Evolutionary conservation across 2,113 vertebrate genomes (phyloP).

Genomic region (Dendrocopos noguchii): DNA sequence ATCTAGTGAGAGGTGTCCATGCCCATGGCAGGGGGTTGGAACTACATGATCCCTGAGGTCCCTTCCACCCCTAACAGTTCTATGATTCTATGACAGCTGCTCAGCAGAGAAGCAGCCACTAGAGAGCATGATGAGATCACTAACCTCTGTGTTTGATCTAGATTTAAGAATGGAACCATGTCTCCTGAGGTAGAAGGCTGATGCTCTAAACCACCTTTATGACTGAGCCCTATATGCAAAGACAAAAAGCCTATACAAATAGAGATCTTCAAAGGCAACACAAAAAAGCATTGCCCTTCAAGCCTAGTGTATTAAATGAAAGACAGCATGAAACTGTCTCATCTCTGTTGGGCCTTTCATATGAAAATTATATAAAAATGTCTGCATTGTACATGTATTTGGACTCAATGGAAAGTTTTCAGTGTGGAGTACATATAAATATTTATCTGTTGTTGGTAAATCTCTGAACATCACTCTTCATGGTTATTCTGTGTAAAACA

Average conservation of each 20-base stretch:
- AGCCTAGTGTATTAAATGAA: neutral
- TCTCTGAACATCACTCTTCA: neutral
- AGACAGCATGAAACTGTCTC: neutral
- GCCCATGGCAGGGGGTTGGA: no score
- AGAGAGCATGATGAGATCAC: conserved; percentile 57
- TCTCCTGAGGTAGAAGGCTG: neutral
- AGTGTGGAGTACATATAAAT: neutral
- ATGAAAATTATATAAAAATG: conserved; percentile 2
- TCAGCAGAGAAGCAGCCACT: conserved; percentile 56
- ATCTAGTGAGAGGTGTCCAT: no score
- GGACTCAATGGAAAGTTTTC: neutral
- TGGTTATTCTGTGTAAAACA: neutral
- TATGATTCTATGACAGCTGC: neutral
- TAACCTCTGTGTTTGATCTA: neutral
- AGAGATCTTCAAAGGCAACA: conserved; percentile 20
- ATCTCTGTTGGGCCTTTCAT: conserved; percentile 15
- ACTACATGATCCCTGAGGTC: no score
- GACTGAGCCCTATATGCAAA: neutral
- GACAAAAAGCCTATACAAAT: neutral
- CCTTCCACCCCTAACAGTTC: no score
- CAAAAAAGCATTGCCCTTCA: neutral
- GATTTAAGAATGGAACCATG: neutral
- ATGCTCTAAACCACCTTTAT: neutral
- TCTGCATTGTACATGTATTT: neutral
- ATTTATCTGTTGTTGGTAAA: conserved; percentile 25